Conservation (phyloP, 2,888 invertebrate species). For the Belgica antarctica region DNA sequence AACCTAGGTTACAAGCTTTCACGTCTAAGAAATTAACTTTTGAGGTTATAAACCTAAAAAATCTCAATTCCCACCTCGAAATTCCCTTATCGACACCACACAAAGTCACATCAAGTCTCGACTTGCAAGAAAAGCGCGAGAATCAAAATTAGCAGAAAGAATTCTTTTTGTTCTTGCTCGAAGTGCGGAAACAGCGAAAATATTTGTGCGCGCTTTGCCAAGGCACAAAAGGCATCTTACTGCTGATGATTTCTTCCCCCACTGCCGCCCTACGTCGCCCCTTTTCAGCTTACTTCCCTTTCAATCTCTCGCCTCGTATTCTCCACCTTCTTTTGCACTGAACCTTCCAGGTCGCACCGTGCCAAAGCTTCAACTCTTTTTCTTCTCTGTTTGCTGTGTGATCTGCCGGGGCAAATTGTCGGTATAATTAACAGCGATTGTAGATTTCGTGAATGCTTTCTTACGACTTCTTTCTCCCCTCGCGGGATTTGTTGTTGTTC, state of each 20-base stretch:
- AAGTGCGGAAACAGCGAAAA: constrained; percentile 24
- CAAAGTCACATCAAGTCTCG: not conserved
- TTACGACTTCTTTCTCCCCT: not conserved
- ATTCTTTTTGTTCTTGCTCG: constrained; percentile 18
- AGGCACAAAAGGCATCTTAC: constrained; percentile 18
- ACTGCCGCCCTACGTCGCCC: not conserved
- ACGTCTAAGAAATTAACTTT: no score
- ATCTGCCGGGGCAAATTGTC: constrained; percentile 23
- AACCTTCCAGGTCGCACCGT: not conserved
- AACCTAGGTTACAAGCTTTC: no score
- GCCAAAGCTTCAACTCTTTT: constrained; percentile 12
- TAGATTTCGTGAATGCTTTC: constrained; percentile 21
- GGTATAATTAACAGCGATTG: constrained; percentile 38
- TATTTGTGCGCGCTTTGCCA: not conserved
- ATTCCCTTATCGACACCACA: no score
- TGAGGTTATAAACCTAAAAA: no score
- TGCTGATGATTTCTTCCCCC: not conserved
- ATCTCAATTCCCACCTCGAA: no score
- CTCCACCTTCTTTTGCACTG: constrained; percentile 7
- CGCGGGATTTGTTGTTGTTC: constrained; percentile 2
- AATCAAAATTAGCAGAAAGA: constrained; percentile 29
- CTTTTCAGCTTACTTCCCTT: not conserved
- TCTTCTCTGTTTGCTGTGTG: not conserved
- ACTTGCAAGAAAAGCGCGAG: constrained; percentile 23
- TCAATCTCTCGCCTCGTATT: constrained; percentile 11